A percentile compares a stretch with the other conserved stretches of the same genome.
phyloP scores from a whole-genome alignment of 2,797 vertebrate genomes.

The Urosaurus nigricauda region DNA sequence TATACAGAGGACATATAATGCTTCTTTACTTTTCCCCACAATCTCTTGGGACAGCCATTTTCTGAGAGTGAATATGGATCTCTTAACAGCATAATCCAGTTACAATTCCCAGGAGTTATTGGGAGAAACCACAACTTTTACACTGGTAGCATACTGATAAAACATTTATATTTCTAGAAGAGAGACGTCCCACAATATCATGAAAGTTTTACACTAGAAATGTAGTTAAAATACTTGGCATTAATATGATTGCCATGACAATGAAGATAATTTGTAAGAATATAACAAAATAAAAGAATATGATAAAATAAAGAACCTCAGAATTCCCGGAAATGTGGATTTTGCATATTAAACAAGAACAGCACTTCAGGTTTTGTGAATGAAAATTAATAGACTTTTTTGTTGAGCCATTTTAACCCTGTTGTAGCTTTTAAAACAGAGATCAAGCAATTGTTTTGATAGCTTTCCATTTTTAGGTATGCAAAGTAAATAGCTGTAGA shows the following conservation, averaged over 20 bases:
- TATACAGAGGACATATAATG: not conserved
- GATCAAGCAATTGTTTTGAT: not conserved
- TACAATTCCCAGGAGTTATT: too few species aligned
- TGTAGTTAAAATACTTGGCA: not conserved
- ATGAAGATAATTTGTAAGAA: not conserved
- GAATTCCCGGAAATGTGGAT: constrained; percentile 45
- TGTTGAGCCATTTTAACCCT: not conserved
- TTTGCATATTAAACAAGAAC: constrained; percentile 49
- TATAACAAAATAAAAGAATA: not conserved
- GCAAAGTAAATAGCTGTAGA: not conserved
- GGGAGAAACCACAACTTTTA: not conserved
- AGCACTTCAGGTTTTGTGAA: constrained; percentile 36
- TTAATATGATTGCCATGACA: not conserved
- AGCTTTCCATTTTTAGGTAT: constrained; percentile 8
- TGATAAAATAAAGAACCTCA: not conserved
- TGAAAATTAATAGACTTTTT: constrained; percentile 27
- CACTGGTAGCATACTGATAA: too few species aligned
- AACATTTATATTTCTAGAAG: not conserved
- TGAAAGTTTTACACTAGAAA: not conserved
- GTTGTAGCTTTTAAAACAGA: constrained; percentile 16
- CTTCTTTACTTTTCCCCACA: not conserved
- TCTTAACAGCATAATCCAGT: not conserved
- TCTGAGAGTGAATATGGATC: not conserved
- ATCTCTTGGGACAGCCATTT: not conserved
- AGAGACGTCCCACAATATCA: too few species aligned